phyloP scores from a whole-genome alignment of 1,140 invertebrate genomes.

The Chrysoperla carnea region DNA sequence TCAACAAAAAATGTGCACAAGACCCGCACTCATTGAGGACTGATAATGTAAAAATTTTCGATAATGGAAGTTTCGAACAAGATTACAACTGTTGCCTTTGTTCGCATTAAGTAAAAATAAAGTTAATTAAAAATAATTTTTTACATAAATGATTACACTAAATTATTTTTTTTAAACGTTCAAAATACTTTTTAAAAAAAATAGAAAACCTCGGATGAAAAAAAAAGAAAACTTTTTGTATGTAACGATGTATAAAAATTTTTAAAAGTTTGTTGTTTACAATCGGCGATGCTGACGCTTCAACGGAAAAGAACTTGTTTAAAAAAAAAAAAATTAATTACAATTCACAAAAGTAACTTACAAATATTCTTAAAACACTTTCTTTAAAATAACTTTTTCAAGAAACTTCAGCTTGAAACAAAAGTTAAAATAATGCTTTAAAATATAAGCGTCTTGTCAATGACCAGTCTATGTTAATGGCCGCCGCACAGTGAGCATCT shows the following conservation, averaged over 20 bases:
- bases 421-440: neutral
- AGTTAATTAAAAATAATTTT: neutral
- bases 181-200: neutral
- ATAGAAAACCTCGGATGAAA: neutral
- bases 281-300: neutral
- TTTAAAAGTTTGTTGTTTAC: neutral
- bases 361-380: neutral
- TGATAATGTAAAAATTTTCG: neutral
- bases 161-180: neutral
- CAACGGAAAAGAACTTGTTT: neutral
- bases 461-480: slow-evolving; percentile 11
- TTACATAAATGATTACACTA: neutral
- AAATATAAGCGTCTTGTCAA: neutral
- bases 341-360: too few relatives aligned
- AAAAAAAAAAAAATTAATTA: too few relatives aligned
- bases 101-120: too few relatives aligned
- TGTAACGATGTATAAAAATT: too few relatives aligned
- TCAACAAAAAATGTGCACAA: neutral
- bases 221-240: neutral
- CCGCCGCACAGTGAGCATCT: slow-evolving; percentile 17
- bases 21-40: slow-evolving; percentile 1
- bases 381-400: slow-evolving; percentile 4
- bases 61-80: neutral
- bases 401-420: slow-evolving; percentile 4
- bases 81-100: neutral